These are phyloP conservation scores for Montifringilla adamsi DNA, from an alignment of 2,113 vertebrate species.

Conservation along the genomic window DNA sequence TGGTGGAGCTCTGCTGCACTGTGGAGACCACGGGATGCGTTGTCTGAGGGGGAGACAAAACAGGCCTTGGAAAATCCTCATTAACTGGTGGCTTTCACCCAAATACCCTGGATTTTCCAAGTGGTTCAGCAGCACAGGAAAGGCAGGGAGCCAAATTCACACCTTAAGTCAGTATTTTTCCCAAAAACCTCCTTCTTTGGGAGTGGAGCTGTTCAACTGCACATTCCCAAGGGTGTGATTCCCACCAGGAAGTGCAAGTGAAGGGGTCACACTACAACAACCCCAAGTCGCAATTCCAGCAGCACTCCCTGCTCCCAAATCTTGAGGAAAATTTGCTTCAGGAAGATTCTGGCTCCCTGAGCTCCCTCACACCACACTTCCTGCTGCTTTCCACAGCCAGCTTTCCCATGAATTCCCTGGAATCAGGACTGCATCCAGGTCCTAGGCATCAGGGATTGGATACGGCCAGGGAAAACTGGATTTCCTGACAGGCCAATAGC, in stretches of 20 bases:
- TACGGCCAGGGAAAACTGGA: not conserved
- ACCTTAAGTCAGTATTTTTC: accelerated
- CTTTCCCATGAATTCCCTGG: accelerated
- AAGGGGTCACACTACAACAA: not conserved
- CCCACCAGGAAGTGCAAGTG: not conserved
- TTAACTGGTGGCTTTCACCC: not conserved
- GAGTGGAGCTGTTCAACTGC: not conserved
- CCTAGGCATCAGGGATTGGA: accelerated
- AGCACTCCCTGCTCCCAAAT: not conserved
- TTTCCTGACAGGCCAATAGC: not conserved
- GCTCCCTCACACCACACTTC: not conserved
- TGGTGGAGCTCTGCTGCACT: conserved; percentile 69
- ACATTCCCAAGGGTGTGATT: not conserved
- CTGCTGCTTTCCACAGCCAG: not conserved
- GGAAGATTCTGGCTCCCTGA: not conserved
- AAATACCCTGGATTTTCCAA: not conserved
- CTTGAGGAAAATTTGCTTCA: too few relatives aligned
- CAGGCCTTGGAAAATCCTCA: not conserved
- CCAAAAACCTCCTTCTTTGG: not conserved
- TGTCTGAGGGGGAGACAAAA: conserved; percentile 50
- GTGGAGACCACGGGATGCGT: conserved; percentile 60
- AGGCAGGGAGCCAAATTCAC: not conserved
- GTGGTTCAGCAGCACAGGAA: not conserved
- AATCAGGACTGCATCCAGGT: accelerated
- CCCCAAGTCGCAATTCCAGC: not conserved